These are phyloP conservation scores for Prostheceraeus crozeri DNA, from an alignment of 2,888 invertebrate species.

Conservation along the genomic window DNA sequence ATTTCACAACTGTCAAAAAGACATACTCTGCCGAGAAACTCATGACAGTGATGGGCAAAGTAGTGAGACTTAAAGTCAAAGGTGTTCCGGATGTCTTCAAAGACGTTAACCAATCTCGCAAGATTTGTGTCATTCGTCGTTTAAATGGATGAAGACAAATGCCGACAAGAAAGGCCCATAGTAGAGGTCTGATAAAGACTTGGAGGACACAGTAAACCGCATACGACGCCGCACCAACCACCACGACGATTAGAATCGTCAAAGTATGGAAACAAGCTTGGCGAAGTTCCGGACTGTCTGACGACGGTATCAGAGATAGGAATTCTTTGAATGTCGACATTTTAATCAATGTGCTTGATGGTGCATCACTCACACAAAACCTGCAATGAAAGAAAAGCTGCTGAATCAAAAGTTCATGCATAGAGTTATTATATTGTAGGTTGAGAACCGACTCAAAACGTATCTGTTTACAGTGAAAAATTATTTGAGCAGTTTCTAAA, in stretches of 20 bases:
- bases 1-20: neutral
- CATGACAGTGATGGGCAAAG: conserved; percentile 11
- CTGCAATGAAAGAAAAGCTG: too few relatives aligned
- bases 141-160: conserved; percentile 93
- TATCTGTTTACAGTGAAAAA: too few relatives aligned
- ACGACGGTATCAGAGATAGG: too few relatives aligned
- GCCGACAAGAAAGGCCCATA: conserved; percentile 94
- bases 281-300: too few relatives aligned
- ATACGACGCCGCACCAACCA: conserved; percentile 45
- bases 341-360: too few relatives aligned
- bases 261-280: conserved; percentile 13
- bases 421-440: too few relatives aligned
- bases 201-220: conserved; percentile 62
- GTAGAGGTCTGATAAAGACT: conserved; percentile 81
- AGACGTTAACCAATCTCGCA: conserved; percentile 67
- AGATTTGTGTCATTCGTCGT: conserved; percentile 67
- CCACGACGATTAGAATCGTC: neutral
- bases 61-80: conserved; percentile 55
- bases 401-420: too few relatives aligned
- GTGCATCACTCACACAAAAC: too few relatives aligned
- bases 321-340: too few relatives aligned
- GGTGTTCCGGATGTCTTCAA: conserved; percentile 54
- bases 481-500: too few relatives aligned
- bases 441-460: too few relatives aligned
- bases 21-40: conserved; percentile 1